Conservation (phyloP, 2,888 invertebrate species). For the Drosophila nr. fundita region DNA sequence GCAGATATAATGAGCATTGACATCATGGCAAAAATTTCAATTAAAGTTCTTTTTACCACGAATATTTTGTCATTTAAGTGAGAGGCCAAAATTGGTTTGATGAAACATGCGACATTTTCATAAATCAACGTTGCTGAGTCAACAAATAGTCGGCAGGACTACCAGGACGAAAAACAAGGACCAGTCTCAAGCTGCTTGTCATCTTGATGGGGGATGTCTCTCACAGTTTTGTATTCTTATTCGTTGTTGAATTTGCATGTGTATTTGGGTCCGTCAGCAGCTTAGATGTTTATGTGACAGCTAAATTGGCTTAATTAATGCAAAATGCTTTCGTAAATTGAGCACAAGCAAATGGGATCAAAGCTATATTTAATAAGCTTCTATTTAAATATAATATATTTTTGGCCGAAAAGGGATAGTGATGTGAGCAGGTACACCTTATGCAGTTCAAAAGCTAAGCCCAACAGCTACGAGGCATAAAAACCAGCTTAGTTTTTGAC, state of each 20-base stretch:
- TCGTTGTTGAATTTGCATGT: background rate
- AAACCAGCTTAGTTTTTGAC: constrained; percentile 8
- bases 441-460: constrained; percentile 10
- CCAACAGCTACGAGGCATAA: constrained; percentile 38
- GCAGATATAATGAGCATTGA: constrained; percentile 20
- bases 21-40: constrained; percentile 54
- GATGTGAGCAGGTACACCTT: background rate
- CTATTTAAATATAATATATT: constrained; percentile 32
- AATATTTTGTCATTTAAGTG: constrained; percentile 29
- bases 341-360: constrained; percentile 55
- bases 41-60: constrained; percentile 27
- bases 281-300: constrained; percentile 31
- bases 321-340: constrained; percentile 64
- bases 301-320: constrained; percentile 73
- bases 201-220: constrained; percentile 2
- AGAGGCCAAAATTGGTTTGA: constrained; percentile 49
- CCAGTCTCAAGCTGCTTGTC: constrained; percentile 3
- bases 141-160: constrained; percentile 13
- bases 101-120: constrained; percentile 52
- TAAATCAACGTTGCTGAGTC: constrained; percentile 44
- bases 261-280: constrained; percentile 8
- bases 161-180: background rate
- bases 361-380: constrained; percentile 57
- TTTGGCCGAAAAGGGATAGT: constrained; percentile 12
- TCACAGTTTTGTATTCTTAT: constrained; percentile 5